phyloP scores from a whole-genome alignment of 2,797 vertebrate genomes.

The Sylvia borin region DNA sequence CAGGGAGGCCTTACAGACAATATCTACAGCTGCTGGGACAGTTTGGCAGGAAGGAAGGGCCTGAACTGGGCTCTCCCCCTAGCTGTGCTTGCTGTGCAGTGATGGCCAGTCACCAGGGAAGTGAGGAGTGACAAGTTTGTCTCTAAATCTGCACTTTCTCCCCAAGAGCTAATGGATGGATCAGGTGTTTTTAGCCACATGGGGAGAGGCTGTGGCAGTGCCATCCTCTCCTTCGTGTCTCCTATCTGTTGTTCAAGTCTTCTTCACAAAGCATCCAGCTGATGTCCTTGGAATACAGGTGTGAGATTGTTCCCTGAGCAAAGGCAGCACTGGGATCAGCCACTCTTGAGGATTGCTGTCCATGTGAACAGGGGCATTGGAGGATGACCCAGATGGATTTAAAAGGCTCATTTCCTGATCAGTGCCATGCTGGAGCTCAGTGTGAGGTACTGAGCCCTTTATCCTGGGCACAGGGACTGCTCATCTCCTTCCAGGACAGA shows the following conservation, averaged over 20 bases:
- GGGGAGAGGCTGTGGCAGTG: not conserved
- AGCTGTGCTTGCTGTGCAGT: not conserved
- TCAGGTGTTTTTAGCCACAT: accelerated
- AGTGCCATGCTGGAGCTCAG: not conserved
- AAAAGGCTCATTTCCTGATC: not conserved
- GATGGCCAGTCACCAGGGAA: not conserved
- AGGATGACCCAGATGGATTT: not conserved
- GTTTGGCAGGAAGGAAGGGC: not conserved
- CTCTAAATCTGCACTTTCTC: not conserved
- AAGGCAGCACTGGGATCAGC: accelerated
- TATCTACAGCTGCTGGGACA: not conserved
- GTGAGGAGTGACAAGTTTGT: not conserved
- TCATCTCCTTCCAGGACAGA: not conserved
- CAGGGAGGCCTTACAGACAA: not conserved
- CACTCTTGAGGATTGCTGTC: accelerated
- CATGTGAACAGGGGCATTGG: accelerated
- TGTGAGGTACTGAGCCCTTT: not conserved
- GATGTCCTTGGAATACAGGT: not conserved
- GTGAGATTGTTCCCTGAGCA: not conserved
- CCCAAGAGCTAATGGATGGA: not conserved
- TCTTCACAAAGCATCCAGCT: not conserved
- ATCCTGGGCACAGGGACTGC: not conserved
- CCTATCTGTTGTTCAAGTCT: accelerated
- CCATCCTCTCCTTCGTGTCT: not conserved
- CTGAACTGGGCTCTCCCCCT: not conserved